Conservation (phyloP, 2,888 invertebrate species). For the Automeris io region DNA sequence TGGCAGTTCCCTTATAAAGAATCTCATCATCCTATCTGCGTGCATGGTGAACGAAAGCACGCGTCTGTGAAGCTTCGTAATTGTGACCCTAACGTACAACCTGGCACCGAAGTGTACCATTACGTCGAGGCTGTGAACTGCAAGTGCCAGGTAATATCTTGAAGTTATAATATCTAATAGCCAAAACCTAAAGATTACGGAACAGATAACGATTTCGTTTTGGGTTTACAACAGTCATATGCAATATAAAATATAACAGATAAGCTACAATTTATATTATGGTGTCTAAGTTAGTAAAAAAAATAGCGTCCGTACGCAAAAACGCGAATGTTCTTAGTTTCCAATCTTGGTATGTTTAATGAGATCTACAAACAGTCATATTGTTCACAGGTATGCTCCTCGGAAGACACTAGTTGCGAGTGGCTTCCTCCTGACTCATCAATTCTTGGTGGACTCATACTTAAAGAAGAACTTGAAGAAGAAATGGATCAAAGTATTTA, state of each 20-base stretch:
- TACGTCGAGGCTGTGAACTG: conserved; percentile 88
- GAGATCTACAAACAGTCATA: no score
- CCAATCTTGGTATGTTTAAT: no score
- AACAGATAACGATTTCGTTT: neutral
- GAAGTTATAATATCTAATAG: neutral
- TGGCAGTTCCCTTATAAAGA: conserved; percentile 93
- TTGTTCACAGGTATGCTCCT: conserved; percentile 53
- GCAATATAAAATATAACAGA: no score
- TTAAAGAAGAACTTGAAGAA: conserved; percentile 53
- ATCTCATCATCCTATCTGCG: conserved; percentile 90
- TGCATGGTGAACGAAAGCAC: conserved; percentile 82
- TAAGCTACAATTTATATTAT: no score
- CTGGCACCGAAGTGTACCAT: conserved; percentile 83
- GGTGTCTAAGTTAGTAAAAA: no score
- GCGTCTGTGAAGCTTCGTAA: conserved; percentile 80
- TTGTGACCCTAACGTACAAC: conserved; percentile 85
- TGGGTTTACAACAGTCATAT: no score
- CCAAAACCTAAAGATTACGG: neutral
- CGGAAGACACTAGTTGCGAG: conserved; percentile 70
- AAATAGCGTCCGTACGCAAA: no score
- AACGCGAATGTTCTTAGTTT: no score
- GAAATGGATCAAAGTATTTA: conserved; percentile 32
- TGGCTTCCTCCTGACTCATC: conserved; percentile 67
- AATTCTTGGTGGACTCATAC: conserved; percentile 48
- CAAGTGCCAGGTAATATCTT: conserved; percentile 75